Percentiles rank a stretch among this genome's conserved stretches.
Conservation (phyloP, 2,113 vertebrate genomes). For the Pleuronectes platessa region DNA sequence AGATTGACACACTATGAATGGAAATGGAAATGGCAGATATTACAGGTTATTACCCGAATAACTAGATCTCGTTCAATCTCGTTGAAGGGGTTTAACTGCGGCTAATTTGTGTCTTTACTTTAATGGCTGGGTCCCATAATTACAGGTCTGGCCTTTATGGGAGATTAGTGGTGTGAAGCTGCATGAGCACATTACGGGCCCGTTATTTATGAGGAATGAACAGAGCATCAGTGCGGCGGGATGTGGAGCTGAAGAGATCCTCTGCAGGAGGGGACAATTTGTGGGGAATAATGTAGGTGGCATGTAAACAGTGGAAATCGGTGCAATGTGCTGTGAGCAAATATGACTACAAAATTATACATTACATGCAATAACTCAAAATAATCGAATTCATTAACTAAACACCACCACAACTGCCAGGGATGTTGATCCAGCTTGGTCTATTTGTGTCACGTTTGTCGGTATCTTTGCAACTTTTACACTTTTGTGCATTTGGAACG, state of each 20-base stretch:
- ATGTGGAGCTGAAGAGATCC: slow-evolving; percentile 32
- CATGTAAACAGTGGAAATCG: slow-evolving; percentile 4
- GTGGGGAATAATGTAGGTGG: background rate
- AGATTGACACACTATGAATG: background rate
- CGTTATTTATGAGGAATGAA: slow-evolving; percentile 57
- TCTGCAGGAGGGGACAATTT: background rate
- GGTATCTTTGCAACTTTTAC: background rate
- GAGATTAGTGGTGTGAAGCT: slow-evolving; percentile 71
- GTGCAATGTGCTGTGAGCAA: too few species aligned
- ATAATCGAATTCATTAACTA: too few species aligned
- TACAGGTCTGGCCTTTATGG: slow-evolving; percentile 69
- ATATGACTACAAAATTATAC: too few species aligned
- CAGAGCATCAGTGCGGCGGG: slow-evolving; percentile 58
- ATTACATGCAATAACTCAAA: too few species aligned
- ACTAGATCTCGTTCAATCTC: slow-evolving; percentile 59
- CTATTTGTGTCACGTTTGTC: background rate
- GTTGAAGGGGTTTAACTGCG: slow-evolving; percentile 76
- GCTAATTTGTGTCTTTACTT: slow-evolving; percentile 74
- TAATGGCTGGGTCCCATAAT: slow-evolving; percentile 74
- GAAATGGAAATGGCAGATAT: slow-evolving; percentile 27
- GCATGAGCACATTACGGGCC: slow-evolving; percentile 58
- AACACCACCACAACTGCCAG: background rate
- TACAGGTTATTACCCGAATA: slow-evolving; percentile 61
- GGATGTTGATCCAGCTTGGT: background rate
- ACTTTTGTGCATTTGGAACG: background rate